Evolutionary conservation across 2,888 invertebrate species (phyloP).

Genomic region (Exocentrus adspersus): DNA sequence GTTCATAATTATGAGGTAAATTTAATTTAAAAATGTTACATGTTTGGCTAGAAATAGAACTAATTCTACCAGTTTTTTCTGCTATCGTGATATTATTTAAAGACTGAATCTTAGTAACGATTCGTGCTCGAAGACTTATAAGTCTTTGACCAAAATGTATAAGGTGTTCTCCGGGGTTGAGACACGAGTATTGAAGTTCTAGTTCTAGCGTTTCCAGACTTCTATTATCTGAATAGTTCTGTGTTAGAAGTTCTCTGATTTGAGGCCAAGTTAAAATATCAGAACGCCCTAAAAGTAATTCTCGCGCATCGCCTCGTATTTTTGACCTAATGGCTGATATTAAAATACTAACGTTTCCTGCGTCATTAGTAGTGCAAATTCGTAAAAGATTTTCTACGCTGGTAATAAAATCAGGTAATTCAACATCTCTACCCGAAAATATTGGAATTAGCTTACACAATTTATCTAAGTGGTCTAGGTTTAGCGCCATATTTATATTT

Average conservation of each 20-base stretch:
- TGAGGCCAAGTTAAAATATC: slow-evolving; percentile 5
- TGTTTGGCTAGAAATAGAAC: neutral
- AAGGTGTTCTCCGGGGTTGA: neutral
- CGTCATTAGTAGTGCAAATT: neutral
- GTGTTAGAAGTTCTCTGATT: neutral
- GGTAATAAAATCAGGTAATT: neutral
- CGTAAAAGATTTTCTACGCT: slow-evolving; percentile 2
- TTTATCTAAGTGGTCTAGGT: neutral
- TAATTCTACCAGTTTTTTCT: slow-evolving; percentile 1
- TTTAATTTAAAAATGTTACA: slow-evolving; percentile 1
- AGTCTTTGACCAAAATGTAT: neutral
- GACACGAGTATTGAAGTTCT: neutral
- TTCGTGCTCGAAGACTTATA: neutral
- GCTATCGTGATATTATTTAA: neutral
- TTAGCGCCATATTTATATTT: slow-evolving; percentile 3
- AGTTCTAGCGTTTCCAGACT: neutral
- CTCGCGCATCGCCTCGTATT: slow-evolving; percentile 4
- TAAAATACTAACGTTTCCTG: neutral
- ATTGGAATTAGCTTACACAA: neutral
- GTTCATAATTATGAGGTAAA: slow-evolving; percentile 1
- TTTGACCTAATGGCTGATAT: neutral
- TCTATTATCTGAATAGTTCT: neutral
- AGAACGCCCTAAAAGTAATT: slow-evolving; percentile 1
- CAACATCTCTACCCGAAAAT: slow-evolving; percentile 1
- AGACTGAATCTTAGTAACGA: neutral